Evolutionary conservation across 2,797 vertebrate species (phyloP), one percentile per base, ranked within the genome.

Genomic region (Heliangelus exortis): DNA sequence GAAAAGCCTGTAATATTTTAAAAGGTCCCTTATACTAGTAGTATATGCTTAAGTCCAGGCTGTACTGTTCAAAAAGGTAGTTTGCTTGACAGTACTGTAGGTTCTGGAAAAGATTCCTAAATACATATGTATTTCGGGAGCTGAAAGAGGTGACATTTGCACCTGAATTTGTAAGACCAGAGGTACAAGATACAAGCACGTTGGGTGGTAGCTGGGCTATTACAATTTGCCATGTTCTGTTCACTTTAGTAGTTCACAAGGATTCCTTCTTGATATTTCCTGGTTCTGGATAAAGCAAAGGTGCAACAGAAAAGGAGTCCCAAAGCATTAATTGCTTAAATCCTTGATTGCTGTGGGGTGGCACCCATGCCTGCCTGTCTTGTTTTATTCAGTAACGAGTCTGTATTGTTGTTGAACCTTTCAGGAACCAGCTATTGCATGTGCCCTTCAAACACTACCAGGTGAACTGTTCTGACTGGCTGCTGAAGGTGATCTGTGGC

Each of bases 401-500:
- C 31, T 78, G 18, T 62, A 7, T 72, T 72, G 39, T 50, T 92
- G 15, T 43, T 94, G 69, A 50, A 36, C 73, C 47, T 96, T 96
- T 63, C 95, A 98, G 98, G 98, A 98, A 98, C 96, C 97, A 98
- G 53, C 94, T 97, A 2, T 29, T 98, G 92, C 98, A 98, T 0
- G 77, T 97, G 68, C 98, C 98, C 63, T 97, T 98, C 96, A 96
- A 92, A 79, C 98, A 97, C 89, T 97, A 97, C 93, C 98, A 98
- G 92, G 98, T 98, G 95, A 97, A 95, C 94, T 98, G 98, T 89
- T 95, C 97, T 0, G 98, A 98, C 71, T 98, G 98, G 98, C 91
- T 98, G 72, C 96, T 98, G 94, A 98, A 98, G 36, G 96, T 97
- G 72, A 96, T 98, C 71, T 98, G 98, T 59, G 98, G 98, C 0